Percentiles rank a stretch among this genome's conserved stretches.
Evolutionary conservation across 2,113 vertebrate species (phyloP).

Genomic region (Dascyllus trimaculatus): DNA sequence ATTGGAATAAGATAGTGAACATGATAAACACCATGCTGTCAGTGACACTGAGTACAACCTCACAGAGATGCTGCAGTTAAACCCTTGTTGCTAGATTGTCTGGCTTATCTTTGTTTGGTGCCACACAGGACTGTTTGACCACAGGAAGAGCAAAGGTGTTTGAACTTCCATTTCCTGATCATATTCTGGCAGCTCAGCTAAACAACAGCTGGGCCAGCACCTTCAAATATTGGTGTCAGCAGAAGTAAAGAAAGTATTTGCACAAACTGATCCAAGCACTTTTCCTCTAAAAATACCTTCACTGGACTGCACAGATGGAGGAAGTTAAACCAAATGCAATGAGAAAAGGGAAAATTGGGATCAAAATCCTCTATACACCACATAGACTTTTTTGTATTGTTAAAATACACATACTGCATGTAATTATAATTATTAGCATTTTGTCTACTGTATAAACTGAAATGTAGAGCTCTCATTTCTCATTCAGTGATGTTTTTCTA

Average conservation of each 20-base stretch:
- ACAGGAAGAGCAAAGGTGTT: constrained; percentile 26
- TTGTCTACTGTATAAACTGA: not conserved
- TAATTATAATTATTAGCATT: not conserved
- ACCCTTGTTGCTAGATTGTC: constrained; percentile 1
- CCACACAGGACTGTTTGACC: constrained; percentile 13
- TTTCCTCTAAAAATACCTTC: constrained; percentile 21
- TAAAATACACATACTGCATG: not conserved
- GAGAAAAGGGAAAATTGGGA: not conserved
- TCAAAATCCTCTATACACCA: not conserved
- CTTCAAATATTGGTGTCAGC: constrained; percentile 40
- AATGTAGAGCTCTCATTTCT: not conserved
- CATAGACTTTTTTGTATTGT: not conserved
- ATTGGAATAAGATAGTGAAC: not conserved
- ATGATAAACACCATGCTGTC: not conserved
- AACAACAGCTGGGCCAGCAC: constrained; percentile 53
- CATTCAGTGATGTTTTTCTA: not conserved
- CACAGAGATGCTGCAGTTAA: not conserved
- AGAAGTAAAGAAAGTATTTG: constrained; percentile 26
- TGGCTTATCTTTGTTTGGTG: not conserved
- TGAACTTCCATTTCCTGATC: constrained; percentile 57
- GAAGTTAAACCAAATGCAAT: constrained; percentile 1
- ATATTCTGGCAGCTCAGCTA: constrained; percentile 53
- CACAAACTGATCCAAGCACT: not conserved
- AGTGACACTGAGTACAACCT: not conserved
- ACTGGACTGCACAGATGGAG: not conserved